Evolutionary conservation across 2,113 vertebrate species (phyloP), one percentile per base, ranked within the genome.

Genomic region (Tor tambroides): DNA sequence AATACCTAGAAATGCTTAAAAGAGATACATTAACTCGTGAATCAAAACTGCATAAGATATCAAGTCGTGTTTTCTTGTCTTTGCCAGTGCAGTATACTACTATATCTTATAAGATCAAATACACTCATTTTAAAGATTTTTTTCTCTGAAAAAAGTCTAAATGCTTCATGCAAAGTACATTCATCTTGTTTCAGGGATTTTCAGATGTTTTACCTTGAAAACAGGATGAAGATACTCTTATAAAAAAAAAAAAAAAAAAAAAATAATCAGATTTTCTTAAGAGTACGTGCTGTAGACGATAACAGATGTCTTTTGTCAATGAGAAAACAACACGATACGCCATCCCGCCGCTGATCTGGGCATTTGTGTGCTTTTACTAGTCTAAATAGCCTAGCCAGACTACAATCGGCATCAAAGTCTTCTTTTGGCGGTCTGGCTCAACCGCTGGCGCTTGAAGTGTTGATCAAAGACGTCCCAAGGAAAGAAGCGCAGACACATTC

Each of bases 401-500:
- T n/a, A 74, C 38, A 3, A 14, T 71, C 2, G 32, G 19, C 32
- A 38, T 71, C 8, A 23, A 71, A 77, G 75, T 32, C 32, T 71
- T 78, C 8, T 54, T 78, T 54, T 0, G 30, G 28, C 11, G 51
- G 19, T 35, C 51, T 28, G 21, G 51, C n/a, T 19, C 11, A 79
- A 7, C 30, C 10, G 8, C 61, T 41, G 32, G 30, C 0, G 35
- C 78, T 23, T 83, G 26, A 65, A 86, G 77, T 69, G 6, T 15
- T 71, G 76, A 80, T 80, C 76, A 86, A 56, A 78, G 77, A 69
- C 43, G 28, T 41, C 46, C 28, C 10, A 12, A 14, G 15, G 32
- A 72, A 38, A 72, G 9, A 80, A 38, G 12, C n/a, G 11, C 49
- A 81, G 51, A 28, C 65, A 30, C 32, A 14, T 59, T 80, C 61